Evolutionary conservation across 2,113 vertebrate genomes (phyloP), one percentile per base, ranked within the genome.

Genomic region (Gallinago jamesoni): DNA sequence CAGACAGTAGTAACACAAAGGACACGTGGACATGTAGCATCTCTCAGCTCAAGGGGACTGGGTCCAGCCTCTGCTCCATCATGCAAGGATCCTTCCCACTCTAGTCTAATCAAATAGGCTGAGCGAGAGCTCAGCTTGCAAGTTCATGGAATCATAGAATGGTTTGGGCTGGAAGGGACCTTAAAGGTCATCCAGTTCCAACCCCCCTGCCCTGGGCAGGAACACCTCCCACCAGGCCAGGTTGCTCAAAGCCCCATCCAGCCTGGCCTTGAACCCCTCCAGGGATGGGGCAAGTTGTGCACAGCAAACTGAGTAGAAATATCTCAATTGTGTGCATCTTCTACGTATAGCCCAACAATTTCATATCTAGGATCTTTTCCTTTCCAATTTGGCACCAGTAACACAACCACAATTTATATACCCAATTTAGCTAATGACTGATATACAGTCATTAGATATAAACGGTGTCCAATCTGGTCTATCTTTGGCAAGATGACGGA

Each of bases 271-370:
- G 50, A 52, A 52, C 50, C 7, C 50, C 23, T 52, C 24, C 6
- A 52, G 24, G 50, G 50, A 52, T 52, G 50, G 50, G 50, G 50
- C 50, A 52, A 52, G 24, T 52, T 52, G 50, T 6, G 13, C 55
- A 24, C 28, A 43, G 70, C 63, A 35, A 50, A 50, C 22, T 4
- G 14, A 56, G 50, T 25, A 50, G 37, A 37, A 57, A 11, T 0
- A 14, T 20, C 66, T 20, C 25, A 37, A 16, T 19, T 57, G 18
- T 20, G 28, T 7, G 12, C 27, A 13, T 10, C 52, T 57, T 52
- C 59, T 20, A 37, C 10, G 1, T 19, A 24, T 1, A 72, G 35
- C 52, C 15, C 10, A 1, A 6, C 2, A 2, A 17, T 63, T 70
- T 50, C 52, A 25, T 31, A 24, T 4, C 25, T 12, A 14, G 41